These are phyloP conservation scores for Sarcophaga carnaria DNA, from an alignment of 2,888 invertebrate genomes.

Conservation along the genomic window DNA sequence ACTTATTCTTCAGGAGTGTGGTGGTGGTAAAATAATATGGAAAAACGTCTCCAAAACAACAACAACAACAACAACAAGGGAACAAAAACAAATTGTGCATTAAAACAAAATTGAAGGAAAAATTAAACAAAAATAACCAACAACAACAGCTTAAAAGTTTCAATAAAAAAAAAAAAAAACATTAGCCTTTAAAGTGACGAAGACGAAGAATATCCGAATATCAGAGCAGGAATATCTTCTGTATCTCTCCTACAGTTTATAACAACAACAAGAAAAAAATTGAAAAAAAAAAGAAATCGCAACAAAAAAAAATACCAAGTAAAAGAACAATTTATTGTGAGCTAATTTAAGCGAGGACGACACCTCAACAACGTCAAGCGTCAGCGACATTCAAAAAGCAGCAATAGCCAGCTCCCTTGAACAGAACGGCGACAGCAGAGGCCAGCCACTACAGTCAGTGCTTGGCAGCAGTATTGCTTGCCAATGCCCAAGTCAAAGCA, in stretches of 20 bases:
- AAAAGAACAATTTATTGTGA: slow-evolving; percentile 60
- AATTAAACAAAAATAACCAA: slow-evolving; percentile 51
- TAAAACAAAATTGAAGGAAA: slow-evolving; percentile 64
- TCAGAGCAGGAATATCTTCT: neutral
- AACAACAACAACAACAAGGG: slow-evolving; percentile 25
- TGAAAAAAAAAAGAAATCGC: neutral
- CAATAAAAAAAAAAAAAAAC: neutral
- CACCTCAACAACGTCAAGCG: slow-evolving; percentile 52
- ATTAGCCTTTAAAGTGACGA: slow-evolving; percentile 34
- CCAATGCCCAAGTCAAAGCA: slow-evolving; percentile 32
- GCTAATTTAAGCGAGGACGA: slow-evolving; percentile 66
- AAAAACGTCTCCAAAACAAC: slow-evolving; percentile 39
- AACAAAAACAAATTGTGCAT: slow-evolving; percentile 32
- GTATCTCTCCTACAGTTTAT: neutral
- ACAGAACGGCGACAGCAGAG: slow-evolving; percentile 30
- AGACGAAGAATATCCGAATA: slow-evolving; percentile 27
- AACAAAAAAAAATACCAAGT: neutral
- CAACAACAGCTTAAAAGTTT: slow-evolving; percentile 52
- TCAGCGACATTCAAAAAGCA: slow-evolving; percentile 9
- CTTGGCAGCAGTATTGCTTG: slow-evolving; percentile 1
- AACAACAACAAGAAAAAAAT: slow-evolving; percentile 43
- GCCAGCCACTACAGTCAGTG: slow-evolving; percentile 37
- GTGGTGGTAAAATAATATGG: neutral
- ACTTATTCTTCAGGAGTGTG: neutral
- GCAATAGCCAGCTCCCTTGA: neutral